Conservation (phyloP, 2,888 invertebrate species). For the Noctua pronuba region DNA sequence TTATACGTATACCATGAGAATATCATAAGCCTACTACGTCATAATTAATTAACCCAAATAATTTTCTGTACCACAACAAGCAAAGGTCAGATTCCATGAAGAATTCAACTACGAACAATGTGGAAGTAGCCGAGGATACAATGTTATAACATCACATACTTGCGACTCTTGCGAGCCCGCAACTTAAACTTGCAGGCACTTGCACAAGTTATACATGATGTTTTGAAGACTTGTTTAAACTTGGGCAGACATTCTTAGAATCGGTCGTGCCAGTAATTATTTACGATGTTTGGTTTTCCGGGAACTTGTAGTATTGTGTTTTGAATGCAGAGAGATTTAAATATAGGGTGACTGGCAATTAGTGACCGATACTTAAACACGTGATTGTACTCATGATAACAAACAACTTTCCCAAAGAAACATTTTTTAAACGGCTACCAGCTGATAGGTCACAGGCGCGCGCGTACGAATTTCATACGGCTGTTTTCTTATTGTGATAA, state of each 20-base stretch:
- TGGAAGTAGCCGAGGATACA: constrained; percentile 27
- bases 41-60: constrained; percentile 13
- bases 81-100: constrained; percentile 45
- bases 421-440: too few relatives aligned
- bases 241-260: constrained; percentile 31
- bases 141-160: constrained; percentile 54
- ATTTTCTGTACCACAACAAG: constrained; percentile 2
- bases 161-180: constrained; percentile 35
- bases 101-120: constrained; percentile 47
- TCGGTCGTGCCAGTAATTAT: constrained; percentile 19
- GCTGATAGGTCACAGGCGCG: too few relatives aligned
- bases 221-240: constrained; percentile 28
- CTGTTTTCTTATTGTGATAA: too few relatives aligned
- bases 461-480: too few relatives aligned
- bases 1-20: not conserved
- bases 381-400: too few relatives aligned
- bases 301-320: not conserved
- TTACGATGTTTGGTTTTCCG: constrained; percentile 10
- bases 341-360: too few relatives aligned
- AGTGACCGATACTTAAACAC: too few relatives aligned
- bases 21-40: not conserved
- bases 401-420: too few relatives aligned
- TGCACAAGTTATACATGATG: constrained; percentile 27
- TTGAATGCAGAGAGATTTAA: not conserved
- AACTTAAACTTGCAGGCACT: constrained; percentile 36